A percentile compares a stretch with the other conserved stretches of the same genome.
Conservation (phyloP, 2,113 vertebrate genomes). For the Oenanthe oenanthe region DNA sequence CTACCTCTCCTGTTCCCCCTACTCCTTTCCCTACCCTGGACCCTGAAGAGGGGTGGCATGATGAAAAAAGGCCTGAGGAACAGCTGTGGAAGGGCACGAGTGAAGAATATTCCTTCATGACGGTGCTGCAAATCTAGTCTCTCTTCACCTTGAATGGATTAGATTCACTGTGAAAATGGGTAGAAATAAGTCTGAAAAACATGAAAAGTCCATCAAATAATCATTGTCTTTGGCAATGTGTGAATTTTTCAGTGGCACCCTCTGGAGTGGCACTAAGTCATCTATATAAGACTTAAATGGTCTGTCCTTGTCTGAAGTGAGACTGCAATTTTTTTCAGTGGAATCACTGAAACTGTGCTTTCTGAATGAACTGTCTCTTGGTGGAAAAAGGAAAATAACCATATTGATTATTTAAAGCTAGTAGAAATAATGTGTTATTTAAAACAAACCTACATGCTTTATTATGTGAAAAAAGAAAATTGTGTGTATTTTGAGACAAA, state of each 20-base stretch:
- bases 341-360: background rate
- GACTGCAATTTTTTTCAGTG: background rate
- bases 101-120: background rate
- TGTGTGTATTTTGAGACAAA: background rate
- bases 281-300: background rate
- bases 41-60: background rate
- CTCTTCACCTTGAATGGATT: background rate
- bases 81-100: background rate
- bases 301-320: background rate
- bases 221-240: background rate
- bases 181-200: background rate
- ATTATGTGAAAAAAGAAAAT: background rate
- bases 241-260: background rate
- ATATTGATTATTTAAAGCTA: background rate
- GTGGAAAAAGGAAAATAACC: background rate
- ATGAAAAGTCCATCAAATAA: background rate
- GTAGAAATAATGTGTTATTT: background rate
- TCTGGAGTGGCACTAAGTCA: background rate
- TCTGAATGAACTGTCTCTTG: background rate
- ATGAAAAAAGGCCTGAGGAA: background rate
- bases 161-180: background rate
- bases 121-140: background rate
- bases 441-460: background rate
- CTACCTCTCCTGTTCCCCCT: background rate
- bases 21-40: background rate